Conservation (phyloP, 2,888 invertebrate genomes). For the Athripsodes cinereus region DNA sequence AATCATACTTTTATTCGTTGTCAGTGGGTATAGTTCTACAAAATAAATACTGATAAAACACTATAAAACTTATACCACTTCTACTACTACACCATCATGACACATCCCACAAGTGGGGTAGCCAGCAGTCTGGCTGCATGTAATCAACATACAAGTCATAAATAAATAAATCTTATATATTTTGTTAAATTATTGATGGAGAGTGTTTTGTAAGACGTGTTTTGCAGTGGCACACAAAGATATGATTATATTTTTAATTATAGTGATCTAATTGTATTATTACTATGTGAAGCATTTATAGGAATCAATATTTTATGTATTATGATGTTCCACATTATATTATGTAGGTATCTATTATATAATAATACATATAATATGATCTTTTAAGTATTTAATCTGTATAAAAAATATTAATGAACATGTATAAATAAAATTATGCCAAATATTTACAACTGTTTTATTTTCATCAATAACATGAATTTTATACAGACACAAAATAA, state of each 20-base stretch:
- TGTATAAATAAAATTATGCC: slow-evolving; percentile 21
- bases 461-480: neutral
- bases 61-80: too few relatives aligned
- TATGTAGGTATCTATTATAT: neutral
- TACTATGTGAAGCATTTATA: neutral
- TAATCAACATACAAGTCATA: too few relatives aligned
- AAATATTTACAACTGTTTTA: slow-evolving; percentile 11
- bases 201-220: too few relatives aligned
- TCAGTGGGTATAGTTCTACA: too few relatives aligned
- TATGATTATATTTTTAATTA: neutral
- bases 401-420: slow-evolving; percentile 8
- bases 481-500: too few relatives aligned
- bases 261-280: neutral
- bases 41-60: too few relatives aligned
- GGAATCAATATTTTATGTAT: neutral
- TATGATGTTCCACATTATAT: neutral
- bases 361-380: neutral
- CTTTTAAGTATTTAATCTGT: slow-evolving; percentile 7
- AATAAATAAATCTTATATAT: too few relatives aligned
- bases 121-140: too few relatives aligned
- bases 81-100: too few relatives aligned
- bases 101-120: too few relatives aligned
- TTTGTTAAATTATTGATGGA: too few relatives aligned
- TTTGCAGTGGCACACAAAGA: neutral
- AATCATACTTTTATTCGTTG: too few relatives aligned